Evolutionary conservation across 2,888 invertebrate genomes (phyloP).

Genomic region (Abrostola triplasia): DNA sequence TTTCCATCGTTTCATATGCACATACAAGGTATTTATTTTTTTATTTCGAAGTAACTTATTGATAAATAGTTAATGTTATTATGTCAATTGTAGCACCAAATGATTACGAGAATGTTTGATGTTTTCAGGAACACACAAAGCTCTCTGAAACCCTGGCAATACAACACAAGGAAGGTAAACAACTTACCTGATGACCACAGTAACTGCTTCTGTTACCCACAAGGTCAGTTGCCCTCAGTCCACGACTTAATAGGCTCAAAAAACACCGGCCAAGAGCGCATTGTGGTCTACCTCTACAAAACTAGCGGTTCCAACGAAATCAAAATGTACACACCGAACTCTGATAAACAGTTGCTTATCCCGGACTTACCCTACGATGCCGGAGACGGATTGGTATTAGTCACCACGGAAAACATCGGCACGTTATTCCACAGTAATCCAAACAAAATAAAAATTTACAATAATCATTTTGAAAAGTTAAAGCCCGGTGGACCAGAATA

Average conservation of each 20-base stretch:
- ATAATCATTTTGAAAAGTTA: conserved; percentile 16
- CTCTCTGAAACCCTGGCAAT: not conserved
- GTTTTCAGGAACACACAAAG: conserved; percentile 30
- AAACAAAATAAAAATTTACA: conserved; percentile 32
- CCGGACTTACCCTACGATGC: conserved; percentile 66
- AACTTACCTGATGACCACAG: conserved; percentile 5
- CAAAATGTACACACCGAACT: conserved; percentile 66
- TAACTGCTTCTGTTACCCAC: conserved; percentile 63
- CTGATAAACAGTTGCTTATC: conserved; percentile 66
- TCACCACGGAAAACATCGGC: conserved; percentile 39
- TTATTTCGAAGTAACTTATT: no score
- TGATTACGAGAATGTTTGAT: not conserved
- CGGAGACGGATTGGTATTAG: conserved; percentile 53
- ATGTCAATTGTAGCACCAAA: not conserved
- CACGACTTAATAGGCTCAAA: conserved; percentile 51
- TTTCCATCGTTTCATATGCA: conserved; percentile 13
- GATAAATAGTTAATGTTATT: not conserved
- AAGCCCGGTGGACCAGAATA: conserved; percentile 9
- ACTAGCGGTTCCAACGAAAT: conserved; percentile 52
- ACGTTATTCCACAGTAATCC: conserved; percentile 40
- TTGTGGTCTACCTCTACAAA: conserved; percentile 72
- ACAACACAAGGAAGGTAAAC: conserved; percentile 11
- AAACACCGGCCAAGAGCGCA: conserved; percentile 60
- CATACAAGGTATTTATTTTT: conserved; percentile 36
- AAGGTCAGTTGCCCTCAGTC: conserved; percentile 33